Base-by-base conservation (phyloP, 2,888 invertebrate species). In the Heliconius charithonia region DNA sequence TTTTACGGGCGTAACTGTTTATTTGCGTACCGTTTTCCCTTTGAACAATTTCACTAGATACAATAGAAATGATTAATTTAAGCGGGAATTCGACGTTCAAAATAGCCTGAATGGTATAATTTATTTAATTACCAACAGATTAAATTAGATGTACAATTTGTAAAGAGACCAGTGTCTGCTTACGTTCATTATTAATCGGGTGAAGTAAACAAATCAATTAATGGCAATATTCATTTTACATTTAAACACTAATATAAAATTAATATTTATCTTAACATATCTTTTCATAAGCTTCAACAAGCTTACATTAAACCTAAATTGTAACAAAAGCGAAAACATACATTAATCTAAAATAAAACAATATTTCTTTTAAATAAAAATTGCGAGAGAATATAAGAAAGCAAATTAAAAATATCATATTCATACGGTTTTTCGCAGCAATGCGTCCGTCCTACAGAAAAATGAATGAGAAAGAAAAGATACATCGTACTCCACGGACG, bases 51-150 rank as follows among this genome's bases (percentile, higher is more conserved):
- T 71, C 66, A 80, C 75, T 71, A 51, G 62, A 77, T 67, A 71
- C 77, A 70, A n/a, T 56, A 70, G 75, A 72, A 71, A 70, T 69
- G 67, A 59, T 45, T 41, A 81, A 81, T 72, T 79, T 32, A 66
- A 66, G 72, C 69, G 19, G 41, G 77, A 77, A 79, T 75, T 77
- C 45, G 67, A 56, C 62, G 56, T 77, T 69, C 63, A 69, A 76
- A 56, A 62, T 70, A 70, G 67, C 73, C 77, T 73, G 75, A 16
- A 41, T 65, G 59, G 77, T 56, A 51, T 69, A 72, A 77, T 77
- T 79, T 75, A 72, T 77, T 77, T 77, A 76, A 79, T 69, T 75
- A 62, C 32, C 63, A 67, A 73, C 32, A 76, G 45, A 81, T 74
- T 80, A 78, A 78, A 76, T 65, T 25, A 37, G 27, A 59, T 59